A percentile compares a stretch with the other conserved stretches of the same genome.
Evolutionary conservation across 2,888 invertebrate genomes (phyloP).

Genomic region (Eilema sororculum): DNA sequence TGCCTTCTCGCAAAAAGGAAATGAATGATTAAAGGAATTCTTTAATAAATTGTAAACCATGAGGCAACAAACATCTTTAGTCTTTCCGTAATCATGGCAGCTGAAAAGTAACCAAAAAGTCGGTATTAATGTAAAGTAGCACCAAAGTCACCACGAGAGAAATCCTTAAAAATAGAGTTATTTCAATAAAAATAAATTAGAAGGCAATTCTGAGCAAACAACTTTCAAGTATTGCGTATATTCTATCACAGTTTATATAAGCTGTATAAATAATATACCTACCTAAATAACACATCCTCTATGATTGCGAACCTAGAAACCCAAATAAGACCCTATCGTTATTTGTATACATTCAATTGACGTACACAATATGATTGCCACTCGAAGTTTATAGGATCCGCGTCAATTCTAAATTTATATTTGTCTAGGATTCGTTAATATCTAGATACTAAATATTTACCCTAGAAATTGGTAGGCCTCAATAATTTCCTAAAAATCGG

Average conservation of each 20-base stretch:
- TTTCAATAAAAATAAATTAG: neutral
- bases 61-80: no score
- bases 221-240: neutral
- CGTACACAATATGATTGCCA: conserved; percentile 5
- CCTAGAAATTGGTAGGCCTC: conserved; percentile 7
- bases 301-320: neutral
- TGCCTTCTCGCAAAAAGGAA: no score
- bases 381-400: conserved; percentile 4
- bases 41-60: no score
- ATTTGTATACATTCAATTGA: conserved; percentile 6
- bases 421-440: conserved; percentile 8
- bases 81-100: no score
- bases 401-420: conserved; percentile 11
- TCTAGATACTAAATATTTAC: conserved; percentile 18
- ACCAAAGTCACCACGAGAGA: no score
- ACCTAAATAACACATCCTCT: neutral
- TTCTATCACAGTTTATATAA: neutral
- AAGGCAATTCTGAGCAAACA: neutral
- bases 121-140: no score
- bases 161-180: neutral
- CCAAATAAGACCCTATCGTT: neutral
- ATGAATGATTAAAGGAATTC: no score
- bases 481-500: conserved; percentile 15
- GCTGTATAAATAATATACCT: neutral
- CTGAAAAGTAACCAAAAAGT: no score